Conservation (phyloP, 2,113 vertebrate species). For the Strix uralensis region DNA sequence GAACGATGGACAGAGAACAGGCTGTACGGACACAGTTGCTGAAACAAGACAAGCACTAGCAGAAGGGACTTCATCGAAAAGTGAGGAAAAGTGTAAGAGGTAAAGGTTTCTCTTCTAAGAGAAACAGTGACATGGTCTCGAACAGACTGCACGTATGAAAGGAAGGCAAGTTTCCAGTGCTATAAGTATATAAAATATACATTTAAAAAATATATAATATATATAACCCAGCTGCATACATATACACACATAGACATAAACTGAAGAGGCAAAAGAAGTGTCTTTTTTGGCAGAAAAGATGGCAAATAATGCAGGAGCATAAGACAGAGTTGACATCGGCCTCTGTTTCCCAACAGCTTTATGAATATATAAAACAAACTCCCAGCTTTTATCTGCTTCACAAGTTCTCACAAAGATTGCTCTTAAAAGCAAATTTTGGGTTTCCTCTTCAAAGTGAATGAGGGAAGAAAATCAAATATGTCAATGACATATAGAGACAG, state of each 20-base stretch:
- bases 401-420: neutral
- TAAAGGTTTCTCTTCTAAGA: neutral
- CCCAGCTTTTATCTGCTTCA: neutral
- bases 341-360: neutral
- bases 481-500: neutral
- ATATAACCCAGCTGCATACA: neutral
- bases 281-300: neutral
- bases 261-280: neutral
- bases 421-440: neutral
- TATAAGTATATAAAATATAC: neutral
- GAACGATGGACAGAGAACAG: too few species aligned
- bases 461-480: neutral
- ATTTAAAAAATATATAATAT: neutral
- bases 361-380: neutral
- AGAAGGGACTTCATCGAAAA: neutral
- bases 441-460: slow-evolving; percentile 12
- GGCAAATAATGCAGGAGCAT: neutral
- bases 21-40: neutral
- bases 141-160: neutral
- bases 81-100: fast-evolving
- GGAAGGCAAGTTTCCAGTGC: neutral
- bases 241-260: neutral
- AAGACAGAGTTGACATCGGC: neutral
- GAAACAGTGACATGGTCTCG: neutral
- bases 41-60: neutral